A percentile compares a stretch with the other conserved stretches of the same genome.
Evolutionary conservation across 2,797 vertebrate species (phyloP).

Genomic region (Acanthurus lineatus): DNA sequence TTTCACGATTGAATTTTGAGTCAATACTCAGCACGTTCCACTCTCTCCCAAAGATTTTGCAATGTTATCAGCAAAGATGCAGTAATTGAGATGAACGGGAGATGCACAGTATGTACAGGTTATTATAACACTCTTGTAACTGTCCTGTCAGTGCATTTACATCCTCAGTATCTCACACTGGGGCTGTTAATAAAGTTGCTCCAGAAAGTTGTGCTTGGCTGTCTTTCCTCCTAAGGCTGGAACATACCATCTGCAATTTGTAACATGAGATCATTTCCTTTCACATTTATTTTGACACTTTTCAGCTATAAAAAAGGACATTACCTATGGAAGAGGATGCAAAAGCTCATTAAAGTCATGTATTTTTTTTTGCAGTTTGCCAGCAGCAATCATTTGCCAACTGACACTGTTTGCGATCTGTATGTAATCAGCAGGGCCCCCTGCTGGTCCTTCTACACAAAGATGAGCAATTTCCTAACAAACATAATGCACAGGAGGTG

Average conservation of each 20-base stretch:
- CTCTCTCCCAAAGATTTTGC: slow-evolving; percentile 21
- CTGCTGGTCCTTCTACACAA: background rate
- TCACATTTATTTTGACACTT: too few species aligned
- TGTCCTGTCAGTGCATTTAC: slow-evolving; percentile 5
- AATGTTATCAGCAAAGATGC: slow-evolving; percentile 13
- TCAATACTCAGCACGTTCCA: slow-evolving; percentile 8
- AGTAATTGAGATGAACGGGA: slow-evolving; percentile 5
- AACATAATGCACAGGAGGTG: background rate
- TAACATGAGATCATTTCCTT: too few species aligned
- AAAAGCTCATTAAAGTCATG: too few species aligned
- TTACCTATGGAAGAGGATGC: too few species aligned
- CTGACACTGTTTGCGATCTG: background rate
- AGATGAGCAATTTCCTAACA: background rate
- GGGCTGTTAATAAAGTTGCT: background rate
- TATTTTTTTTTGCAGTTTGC: too few species aligned
- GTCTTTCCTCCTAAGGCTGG: too few species aligned
- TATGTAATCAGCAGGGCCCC: background rate
- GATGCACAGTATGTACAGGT: slow-evolving; percentile 14
- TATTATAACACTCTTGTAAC: background rate
- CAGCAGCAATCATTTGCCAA: too few species aligned
- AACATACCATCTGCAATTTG: too few species aligned
- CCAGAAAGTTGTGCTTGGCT: too few species aligned
- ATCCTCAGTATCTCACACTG: slow-evolving; percentile 6
- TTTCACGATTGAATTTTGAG: slow-evolving; percentile 42
- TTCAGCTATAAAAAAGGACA: too few species aligned